Evolutionary conservation across 2,113 vertebrate species (phyloP).

Genomic region (Ptyas mucosa): DNA sequence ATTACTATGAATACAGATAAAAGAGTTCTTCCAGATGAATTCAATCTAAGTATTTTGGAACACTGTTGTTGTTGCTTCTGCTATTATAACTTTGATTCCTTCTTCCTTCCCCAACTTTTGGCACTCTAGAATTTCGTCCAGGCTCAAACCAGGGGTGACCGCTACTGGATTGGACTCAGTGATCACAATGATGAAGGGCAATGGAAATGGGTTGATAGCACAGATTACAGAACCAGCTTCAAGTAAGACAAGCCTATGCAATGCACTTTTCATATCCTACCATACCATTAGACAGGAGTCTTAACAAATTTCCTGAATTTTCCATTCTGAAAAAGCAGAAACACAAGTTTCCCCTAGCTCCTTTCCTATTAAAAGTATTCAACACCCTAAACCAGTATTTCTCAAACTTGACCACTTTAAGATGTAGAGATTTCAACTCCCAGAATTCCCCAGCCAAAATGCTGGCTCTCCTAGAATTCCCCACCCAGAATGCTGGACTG

Average conservation of each 20-base stretch:
- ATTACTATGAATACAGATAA: not conserved
- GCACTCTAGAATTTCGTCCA: conserved; percentile 13
- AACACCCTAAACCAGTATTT: not conserved
- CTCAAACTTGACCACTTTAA: not conserved
- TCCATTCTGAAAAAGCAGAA: not conserved
- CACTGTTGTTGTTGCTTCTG: not conserved
- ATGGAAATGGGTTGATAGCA: conserved; percentile 35
- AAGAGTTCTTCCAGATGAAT: not conserved
- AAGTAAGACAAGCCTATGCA: conserved; percentile 21
- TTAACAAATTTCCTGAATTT: not conserved
- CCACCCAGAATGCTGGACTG: not conserved
- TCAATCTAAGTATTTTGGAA: not conserved
- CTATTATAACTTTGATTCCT: not conserved
- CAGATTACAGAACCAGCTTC: conserved; percentile 9
- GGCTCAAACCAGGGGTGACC: not conserved
- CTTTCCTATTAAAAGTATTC: not conserved
- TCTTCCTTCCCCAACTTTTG: not conserved
- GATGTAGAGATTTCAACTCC: not conserved
- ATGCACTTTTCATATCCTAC: not conserved
- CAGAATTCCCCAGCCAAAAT: not conserved
- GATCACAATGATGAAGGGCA: conserved; percentile 13
- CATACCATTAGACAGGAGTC: not conserved
- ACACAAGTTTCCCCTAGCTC: not conserved
- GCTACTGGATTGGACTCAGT: conserved; percentile 28
- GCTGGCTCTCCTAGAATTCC: too few species aligned